Conservation (phyloP, 2,113 vertebrate species). For the Eclectus roratus region DNA sequence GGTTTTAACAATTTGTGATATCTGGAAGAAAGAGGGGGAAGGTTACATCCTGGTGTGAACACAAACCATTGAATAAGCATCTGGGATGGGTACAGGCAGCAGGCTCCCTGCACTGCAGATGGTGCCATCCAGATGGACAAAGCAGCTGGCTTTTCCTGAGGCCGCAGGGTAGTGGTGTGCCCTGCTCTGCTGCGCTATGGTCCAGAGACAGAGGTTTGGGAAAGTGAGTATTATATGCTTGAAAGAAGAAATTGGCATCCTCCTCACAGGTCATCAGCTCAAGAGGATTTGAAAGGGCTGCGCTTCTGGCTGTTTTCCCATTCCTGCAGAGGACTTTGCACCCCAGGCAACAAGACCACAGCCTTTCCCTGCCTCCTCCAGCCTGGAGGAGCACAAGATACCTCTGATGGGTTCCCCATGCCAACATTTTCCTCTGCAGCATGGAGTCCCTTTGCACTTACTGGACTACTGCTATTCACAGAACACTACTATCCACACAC, state of each 20-base stretch:
- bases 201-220: neutral
- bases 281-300: neutral
- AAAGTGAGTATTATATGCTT: neutral
- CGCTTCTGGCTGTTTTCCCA: neutral
- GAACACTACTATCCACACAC: neutral
- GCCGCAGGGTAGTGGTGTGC: fast-evolving
- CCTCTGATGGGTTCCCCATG: neutral
- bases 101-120: neutral
- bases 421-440: neutral
- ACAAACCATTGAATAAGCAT: neutral
- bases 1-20: neutral
- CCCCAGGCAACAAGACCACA: neutral
- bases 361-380: neutral
- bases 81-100: neutral
- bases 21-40: neutral
- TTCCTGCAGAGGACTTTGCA: neutral
- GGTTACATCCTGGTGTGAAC: neutral
- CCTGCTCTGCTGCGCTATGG: fast-evolving
- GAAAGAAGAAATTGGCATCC: fast-evolving
- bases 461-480: neutral
- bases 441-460: fast-evolving
- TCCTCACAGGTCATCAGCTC: neutral
- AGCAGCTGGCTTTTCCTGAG: neutral
- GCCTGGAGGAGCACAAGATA: neutral
- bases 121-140: neutral